phyloP scores from a whole-genome alignment of 2,113 vertebrate genomes.

The Diadophis punctatus region DNA sequence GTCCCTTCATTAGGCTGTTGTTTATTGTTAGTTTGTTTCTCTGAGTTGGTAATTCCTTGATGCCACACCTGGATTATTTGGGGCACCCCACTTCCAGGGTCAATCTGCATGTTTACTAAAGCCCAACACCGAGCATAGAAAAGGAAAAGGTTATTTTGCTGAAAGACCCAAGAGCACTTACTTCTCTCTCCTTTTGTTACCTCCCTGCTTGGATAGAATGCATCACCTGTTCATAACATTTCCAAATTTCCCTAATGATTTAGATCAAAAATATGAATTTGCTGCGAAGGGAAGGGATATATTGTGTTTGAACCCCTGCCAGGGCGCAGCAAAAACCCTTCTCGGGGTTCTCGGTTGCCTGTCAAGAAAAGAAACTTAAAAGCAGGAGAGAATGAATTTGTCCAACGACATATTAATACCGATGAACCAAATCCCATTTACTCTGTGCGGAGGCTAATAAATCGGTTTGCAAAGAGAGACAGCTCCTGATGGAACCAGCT shows the following conservation, averaged over 20 bases:
- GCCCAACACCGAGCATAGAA: neutral
- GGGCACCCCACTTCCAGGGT: neutral
- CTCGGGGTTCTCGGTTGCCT: neutral
- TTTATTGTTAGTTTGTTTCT: neutral
- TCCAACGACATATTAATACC: neutral
- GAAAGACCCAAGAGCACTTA: accelerated
- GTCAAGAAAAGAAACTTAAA: neutral
- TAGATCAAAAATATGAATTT: neutral
- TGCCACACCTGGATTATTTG: neutral
- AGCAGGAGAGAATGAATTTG: neutral
- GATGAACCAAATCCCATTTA: neutral
- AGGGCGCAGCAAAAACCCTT: too few relatives aligned
- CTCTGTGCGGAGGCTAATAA: neutral
- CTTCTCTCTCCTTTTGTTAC: too few relatives aligned
- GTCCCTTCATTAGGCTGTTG: neutral
- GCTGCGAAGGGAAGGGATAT: too few relatives aligned
- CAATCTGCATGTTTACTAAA: neutral
- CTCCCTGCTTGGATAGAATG: neutral
- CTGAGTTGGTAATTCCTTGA: neutral
- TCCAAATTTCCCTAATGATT: neutral
- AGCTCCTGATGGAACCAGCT: neutral
- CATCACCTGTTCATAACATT: neutral
- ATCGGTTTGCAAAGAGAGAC: neutral
- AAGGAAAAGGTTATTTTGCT: neutral
- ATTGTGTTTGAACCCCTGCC: neutral